phyloP scores from a whole-genome alignment of 2,113 vertebrate species.

The Corydoras maculifer region DNA sequence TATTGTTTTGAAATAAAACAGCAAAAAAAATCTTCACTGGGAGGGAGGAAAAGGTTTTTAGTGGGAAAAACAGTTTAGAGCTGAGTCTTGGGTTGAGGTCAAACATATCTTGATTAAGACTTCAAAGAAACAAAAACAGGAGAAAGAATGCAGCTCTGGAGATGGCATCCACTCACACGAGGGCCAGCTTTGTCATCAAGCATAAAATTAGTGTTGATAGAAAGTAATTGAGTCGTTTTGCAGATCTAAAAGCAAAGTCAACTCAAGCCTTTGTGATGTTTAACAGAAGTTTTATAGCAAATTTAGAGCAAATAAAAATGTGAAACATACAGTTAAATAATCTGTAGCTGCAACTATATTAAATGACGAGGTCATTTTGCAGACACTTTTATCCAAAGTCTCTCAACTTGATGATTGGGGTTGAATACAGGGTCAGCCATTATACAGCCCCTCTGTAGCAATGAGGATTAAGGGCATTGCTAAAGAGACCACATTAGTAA shows the following conservation, averaged over 20 bases:
- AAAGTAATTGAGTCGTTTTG: constrained; percentile 26
- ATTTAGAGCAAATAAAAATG: neutral
- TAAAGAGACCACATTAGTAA: too few species aligned
- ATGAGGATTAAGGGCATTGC: too few species aligned
- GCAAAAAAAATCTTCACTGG: too few species aligned
- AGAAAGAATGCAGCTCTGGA: constrained; percentile 12
- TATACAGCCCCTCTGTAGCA: too few species aligned
- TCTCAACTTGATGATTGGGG: too few species aligned
- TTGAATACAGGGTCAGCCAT: too few species aligned
- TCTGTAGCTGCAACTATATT: too few species aligned
- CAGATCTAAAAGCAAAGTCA: constrained; percentile 13
- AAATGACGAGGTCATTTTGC: too few species aligned
- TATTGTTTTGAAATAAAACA: too few species aligned
- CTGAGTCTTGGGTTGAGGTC: constrained; percentile 1
- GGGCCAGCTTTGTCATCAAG: constrained; percentile 27
- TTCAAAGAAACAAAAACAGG: constrained; percentile 49
- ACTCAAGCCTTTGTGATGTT: constrained; percentile 21
- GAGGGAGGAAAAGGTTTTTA: neutral
- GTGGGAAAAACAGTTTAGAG: constrained; percentile 14
- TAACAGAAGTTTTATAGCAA: constrained; percentile 21
- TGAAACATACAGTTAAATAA: neutral
- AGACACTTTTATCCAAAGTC: too few species aligned
- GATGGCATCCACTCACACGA: constrained; percentile 12
- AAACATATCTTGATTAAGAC: constrained; percentile 25
- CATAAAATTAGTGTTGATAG: constrained; percentile 30